These are phyloP conservation scores for Calameuta idolon DNA, from an alignment of 2,888 invertebrate species.

Conservation along the genomic window DNA sequence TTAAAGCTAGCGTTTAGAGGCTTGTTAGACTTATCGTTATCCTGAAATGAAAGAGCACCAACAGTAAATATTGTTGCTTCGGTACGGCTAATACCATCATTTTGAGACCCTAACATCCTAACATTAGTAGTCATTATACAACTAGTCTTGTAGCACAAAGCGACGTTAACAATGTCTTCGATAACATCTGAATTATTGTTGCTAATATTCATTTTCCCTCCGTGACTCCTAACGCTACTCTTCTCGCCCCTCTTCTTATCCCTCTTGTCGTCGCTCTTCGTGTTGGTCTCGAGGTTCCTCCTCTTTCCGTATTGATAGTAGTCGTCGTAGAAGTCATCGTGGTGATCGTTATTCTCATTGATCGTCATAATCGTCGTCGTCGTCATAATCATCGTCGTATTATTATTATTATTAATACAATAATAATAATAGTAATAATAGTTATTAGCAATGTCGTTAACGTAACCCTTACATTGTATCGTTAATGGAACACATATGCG, in stretches of 20 bases:
- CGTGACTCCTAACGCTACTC: slow-evolving; percentile 31
- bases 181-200: slow-evolving; percentile 53
- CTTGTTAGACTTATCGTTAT: slow-evolving; percentile 63
- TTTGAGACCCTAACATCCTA: slow-evolving; percentile 61
- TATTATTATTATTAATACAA: slow-evolving; percentile 27
- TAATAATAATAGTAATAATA: slow-evolving; percentile 37
- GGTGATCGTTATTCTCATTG: slow-evolving; percentile 10
- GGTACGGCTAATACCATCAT: slow-evolving; percentile 66
- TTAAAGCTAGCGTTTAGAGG: slow-evolving; percentile 59
- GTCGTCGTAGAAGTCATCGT: slow-evolving; percentile 11
- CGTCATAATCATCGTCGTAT: slow-evolving; percentile 15
- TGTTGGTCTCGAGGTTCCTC: not conserved
- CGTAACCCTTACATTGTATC: slow-evolving; percentile 59
- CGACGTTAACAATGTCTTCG: slow-evolving; percentile 56
- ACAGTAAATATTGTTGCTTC: slow-evolving; percentile 68
- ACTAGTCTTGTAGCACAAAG: slow-evolving; percentile 62
- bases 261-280: not conserved
- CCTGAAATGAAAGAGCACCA: slow-evolving; percentile 70
- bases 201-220: slow-evolving; percentile 41
- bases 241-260: slow-evolving; percentile 11
- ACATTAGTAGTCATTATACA: slow-evolving; percentile 55
- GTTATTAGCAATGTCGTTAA: slow-evolving; percentile 39
- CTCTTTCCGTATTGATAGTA: not conserved
- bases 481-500: slow-evolving; percentile 67
- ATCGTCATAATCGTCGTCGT: slow-evolving; percentile 17